phyloP scores from a whole-genome alignment of 2,113 vertebrate species.

The Aldabrachelys gigantea region DNA sequence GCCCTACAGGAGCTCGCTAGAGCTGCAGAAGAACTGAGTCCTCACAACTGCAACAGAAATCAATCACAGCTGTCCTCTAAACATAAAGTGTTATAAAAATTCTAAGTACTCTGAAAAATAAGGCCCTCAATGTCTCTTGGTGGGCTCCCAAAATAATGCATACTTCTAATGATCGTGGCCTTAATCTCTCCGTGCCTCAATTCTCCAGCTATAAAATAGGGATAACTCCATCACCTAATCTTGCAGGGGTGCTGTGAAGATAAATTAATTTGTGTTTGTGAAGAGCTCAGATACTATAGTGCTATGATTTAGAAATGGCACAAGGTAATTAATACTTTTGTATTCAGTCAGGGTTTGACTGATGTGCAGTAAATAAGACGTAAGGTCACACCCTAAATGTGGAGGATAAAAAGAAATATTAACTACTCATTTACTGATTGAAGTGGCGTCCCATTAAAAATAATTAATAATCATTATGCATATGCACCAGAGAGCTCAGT shows the following conservation, averaged over 20 bases:
- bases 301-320: neutral
- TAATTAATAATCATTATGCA: neutral
- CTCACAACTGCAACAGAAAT: neutral
- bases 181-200: neutral
- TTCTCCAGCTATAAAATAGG: neutral
- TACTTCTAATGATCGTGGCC: neutral
- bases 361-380: neutral
- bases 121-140: neutral
- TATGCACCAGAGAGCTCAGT: neutral
- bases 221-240: neutral
- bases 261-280: neutral
- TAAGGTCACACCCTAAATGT: neutral
- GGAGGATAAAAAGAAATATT: neutral
- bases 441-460: neutral
- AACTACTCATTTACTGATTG: neutral
- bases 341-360: neutral
- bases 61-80: neutral
- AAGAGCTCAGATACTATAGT: neutral
- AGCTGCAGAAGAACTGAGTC: neutral
- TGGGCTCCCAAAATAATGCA: neutral
- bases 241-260: neutral
- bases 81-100: neutral
- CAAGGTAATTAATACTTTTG: neutral
- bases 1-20: accelerated
- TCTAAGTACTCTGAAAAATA: neutral